phyloP scores from a whole-genome alignment of 2,797 vertebrate species.

The Valencia hispanica region DNA sequence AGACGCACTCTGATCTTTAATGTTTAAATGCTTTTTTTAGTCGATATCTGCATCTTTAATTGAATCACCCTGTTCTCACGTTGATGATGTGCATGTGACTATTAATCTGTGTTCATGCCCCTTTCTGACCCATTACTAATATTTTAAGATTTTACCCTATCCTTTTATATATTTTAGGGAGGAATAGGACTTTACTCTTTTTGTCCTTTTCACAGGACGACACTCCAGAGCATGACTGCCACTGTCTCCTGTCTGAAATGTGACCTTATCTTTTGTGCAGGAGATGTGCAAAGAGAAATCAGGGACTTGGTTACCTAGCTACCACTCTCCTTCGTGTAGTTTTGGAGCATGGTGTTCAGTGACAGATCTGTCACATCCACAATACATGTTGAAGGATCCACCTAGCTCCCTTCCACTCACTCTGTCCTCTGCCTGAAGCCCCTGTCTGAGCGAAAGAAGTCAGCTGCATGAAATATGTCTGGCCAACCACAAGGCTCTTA shows the following conservation, averaged over 20 bases:
- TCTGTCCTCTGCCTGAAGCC: conserved; percentile 74
- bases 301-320: conserved; percentile 71
- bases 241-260: conserved; percentile 56
- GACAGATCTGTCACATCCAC: conserved; percentile 54
- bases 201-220: conserved; percentile 49
- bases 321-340: conserved; percentile 63
- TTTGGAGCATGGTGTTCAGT: conserved; percentile 73
- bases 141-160: conserved; percentile 17
- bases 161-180: conserved; percentile 23
- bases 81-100: conserved; percentile 64
- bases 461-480: conserved; percentile 74
- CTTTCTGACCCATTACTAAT: conserved; percentile 50
- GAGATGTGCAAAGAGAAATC: conserved; percentile 62
- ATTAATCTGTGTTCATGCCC: conserved; percentile 47
- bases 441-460: conserved; percentile 67
- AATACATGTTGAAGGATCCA: conserved; percentile 55
- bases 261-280: conserved; percentile 71
- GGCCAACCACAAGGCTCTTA: conserved; percentile 29
- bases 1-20: background rate
- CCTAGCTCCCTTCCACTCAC: conserved; percentile 46
- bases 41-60: background rate
- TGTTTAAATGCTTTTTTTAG: background rate
- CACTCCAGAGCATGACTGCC: conserved; percentile 39
- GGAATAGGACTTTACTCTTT: conserved; percentile 43
- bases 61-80: conserved; percentile 48